Percentiles rank a stretch among this genome's conserved stretches.
Evolutionary conservation across 1,140 invertebrate species (phyloP).

Genomic region (Orussus abietinus): DNA sequence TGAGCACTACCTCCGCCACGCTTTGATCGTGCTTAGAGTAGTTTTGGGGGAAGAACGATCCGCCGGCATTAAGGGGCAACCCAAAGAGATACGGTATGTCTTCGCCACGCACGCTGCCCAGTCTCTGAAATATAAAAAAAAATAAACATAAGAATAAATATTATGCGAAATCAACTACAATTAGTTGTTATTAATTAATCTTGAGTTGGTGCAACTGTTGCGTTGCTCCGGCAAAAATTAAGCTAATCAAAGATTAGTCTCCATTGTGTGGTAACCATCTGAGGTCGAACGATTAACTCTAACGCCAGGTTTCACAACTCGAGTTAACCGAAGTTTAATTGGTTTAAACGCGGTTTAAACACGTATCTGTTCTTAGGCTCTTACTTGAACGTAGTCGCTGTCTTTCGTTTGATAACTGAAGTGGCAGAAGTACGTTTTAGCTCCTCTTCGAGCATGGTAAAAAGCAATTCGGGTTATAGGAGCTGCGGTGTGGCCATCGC

Average conservation of each 20-base stretch:
- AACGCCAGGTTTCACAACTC: too few species aligned
- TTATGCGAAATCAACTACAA: too few species aligned
- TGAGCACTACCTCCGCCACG: constrained; percentile 71
- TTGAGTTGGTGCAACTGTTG: too few species aligned
- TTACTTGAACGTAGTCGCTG: constrained; percentile 69
- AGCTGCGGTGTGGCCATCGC: constrained; percentile 76
- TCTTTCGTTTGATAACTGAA: constrained; percentile 77
- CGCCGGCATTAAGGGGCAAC: constrained; percentile 72
- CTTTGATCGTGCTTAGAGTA: constrained; percentile 72
- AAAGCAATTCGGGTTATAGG: constrained; percentile 67
- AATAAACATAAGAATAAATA: constrained; percentile 26
- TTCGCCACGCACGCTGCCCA: constrained; percentile 80
- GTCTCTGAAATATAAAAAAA: constrained; percentile 55
- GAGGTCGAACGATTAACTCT: too few species aligned
- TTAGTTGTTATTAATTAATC: too few species aligned
- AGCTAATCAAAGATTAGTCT: too few species aligned
- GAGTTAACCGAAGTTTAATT: too few species aligned
- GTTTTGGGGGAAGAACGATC: constrained; percentile 63
- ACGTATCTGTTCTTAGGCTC: too few species aligned
- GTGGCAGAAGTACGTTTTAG: constrained; percentile 73
- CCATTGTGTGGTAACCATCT: too few species aligned
- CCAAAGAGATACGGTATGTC: constrained; percentile 84
- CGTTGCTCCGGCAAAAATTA: too few species aligned
- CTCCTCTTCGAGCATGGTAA: constrained; percentile 65
- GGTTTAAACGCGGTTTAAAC: too few species aligned